Conservation (phyloP, 2,113 vertebrate species). For the Protobothrops flavoviridis region DNA sequence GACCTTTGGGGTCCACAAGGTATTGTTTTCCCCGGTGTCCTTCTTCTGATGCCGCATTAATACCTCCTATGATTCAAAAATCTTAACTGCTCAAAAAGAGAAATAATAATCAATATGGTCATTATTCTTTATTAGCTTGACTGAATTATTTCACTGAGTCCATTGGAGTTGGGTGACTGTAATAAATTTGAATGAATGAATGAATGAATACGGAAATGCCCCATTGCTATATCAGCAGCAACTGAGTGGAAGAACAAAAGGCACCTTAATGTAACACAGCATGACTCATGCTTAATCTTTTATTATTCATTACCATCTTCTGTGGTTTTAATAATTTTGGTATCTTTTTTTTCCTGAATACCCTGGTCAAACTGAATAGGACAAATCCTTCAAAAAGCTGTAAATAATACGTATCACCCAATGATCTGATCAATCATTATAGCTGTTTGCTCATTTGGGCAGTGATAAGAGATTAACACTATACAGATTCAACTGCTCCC, state of each 20-base stretch:
- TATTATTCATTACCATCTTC: neutral
- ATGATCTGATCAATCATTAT: rapidly evolving
- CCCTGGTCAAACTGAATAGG: neutral
- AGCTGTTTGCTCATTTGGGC: neutral
- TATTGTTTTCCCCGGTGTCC: neutral
- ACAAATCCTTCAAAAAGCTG: neutral
- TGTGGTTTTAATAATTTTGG: neutral
- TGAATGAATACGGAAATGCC: neutral
- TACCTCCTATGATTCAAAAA: neutral
- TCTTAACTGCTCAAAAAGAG: neutral
- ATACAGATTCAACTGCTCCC: rapidly evolving
- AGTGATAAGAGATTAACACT: rapidly evolving
- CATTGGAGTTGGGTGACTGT: neutral
- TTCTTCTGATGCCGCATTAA: neutral
- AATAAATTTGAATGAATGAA: neutral
- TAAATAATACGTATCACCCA: neutral
- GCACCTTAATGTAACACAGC: neutral
- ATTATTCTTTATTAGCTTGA: neutral
- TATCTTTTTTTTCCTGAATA: neutral
- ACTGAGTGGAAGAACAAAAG: neutral
- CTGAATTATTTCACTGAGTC: neutral
- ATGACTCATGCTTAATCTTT: neutral
- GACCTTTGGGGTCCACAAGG: neutral
- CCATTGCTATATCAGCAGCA: neutral
- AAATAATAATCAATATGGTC: neutral